Percentiles rank a stretch among this genome's conserved stretches.
These are phyloP conservation scores for Noctua pronuba DNA, from an alignment of 2,888 invertebrate species.

Conservation along the genomic window DNA sequence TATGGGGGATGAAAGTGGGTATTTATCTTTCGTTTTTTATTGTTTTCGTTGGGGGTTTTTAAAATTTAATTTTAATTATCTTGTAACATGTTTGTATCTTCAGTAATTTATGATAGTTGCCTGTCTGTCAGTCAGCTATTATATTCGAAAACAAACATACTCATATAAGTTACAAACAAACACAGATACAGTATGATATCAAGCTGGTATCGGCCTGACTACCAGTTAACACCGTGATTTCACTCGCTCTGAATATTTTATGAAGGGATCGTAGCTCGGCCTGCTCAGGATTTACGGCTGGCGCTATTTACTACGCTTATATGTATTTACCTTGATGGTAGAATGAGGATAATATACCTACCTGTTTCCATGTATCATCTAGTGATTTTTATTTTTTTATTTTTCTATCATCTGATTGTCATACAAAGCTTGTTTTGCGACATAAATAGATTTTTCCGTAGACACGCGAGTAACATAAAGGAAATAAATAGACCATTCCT, in stretches of 20 bases:
- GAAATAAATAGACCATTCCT: no score
- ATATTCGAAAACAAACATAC: background rate
- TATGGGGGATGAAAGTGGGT: no score
- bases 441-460: no score
- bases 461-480: no score
- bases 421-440: no score
- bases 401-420: no score
- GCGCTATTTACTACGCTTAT: background rate
- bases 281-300: slow-evolving; percentile 1
- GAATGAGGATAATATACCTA: slow-evolving; percentile 17
- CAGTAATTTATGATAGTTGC: background rate
- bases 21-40: no score
- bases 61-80: no score
- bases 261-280: slow-evolving; percentile 12
- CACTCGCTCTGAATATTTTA: slow-evolving; percentile 31
- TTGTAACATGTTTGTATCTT: background rate
- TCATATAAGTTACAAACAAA: background rate
- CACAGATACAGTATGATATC: background rate
- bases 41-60: no score
- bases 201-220: background rate
- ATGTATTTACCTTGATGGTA: slow-evolving; percentile 3
- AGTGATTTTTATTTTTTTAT: no score
- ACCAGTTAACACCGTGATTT: slow-evolving; percentile 22
- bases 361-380: background rate
- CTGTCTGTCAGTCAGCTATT: background rate